phyloP scores from a whole-genome alignment of 53 echinoderm and acorn worm genomes.

The Luidia sarsii region DNA sequence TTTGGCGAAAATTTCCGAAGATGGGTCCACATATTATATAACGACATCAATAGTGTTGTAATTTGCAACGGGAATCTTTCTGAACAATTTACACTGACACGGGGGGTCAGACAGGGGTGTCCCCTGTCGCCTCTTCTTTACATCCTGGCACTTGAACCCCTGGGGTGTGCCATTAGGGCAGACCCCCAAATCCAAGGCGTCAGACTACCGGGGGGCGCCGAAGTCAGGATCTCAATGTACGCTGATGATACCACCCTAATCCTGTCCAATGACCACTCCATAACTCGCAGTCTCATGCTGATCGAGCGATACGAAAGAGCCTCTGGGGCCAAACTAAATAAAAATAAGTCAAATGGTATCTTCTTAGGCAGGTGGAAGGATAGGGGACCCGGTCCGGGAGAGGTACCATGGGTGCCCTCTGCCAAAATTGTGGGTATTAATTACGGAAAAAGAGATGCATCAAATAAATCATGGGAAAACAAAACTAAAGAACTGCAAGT shows the following conservation, averaged over 20 bases:
- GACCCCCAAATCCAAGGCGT: constrained; percentile 27
- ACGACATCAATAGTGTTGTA: constrained; percentile 32
- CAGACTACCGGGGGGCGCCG: constrained; percentile 20
- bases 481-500: background rate
- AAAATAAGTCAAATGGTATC: constrained; percentile 13
- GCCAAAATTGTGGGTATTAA: constrained; percentile 4
- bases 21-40: constrained; percentile 58
- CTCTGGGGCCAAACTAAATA: constrained; percentile 32
- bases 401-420: background rate
- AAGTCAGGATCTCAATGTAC: constrained; percentile 23
- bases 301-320: constrained; percentile 28
- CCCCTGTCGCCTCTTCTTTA: constrained; percentile 46
- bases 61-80: constrained; percentile 45
- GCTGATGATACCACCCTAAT: constrained; percentile 59
- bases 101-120: constrained; percentile 68
- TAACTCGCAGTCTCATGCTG: background rate
- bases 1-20: constrained; percentile 42
- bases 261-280: constrained; percentile 26
- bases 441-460: background rate
- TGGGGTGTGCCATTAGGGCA: constrained; percentile 16
- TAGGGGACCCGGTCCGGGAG: background rate
- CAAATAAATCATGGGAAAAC: background rate
- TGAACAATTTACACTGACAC: constrained; percentile 6
- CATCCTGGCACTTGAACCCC: constrained; percentile 18
- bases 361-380: constrained; percentile 6